A percentile compares a stretch with the other conserved stretches of the same genome.
phyloP scores from a whole-genome alignment of 2,888 invertebrate genomes.

The Liodrosophila aerea region DNA sequence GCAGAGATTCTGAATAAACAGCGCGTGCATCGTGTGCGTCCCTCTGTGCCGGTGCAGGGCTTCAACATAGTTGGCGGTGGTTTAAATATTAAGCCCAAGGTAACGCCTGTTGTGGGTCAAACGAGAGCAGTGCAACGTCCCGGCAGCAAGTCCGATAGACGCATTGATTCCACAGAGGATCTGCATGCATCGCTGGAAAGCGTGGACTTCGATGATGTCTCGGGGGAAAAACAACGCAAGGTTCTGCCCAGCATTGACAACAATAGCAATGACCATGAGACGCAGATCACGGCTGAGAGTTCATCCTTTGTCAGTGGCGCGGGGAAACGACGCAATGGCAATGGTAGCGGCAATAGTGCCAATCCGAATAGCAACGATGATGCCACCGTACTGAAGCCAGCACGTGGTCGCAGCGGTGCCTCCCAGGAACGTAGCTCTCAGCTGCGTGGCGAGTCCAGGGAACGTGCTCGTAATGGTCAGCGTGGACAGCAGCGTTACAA shows the following conservation, averaged over 20 bases:
- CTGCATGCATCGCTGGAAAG: constrained; percentile 77
- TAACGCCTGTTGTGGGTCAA: constrained; percentile 53
- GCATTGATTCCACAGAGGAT: constrained; percentile 80
- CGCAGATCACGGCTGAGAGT: constrained; percentile 86
- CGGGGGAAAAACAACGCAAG: constrained; percentile 77
- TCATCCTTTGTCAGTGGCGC: constrained; percentile 86
- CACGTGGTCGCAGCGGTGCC: constrained; percentile 34
- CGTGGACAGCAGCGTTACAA: constrained; percentile 75
- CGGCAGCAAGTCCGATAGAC: constrained; percentile 69
- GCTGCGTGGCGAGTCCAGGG: constrained; percentile 46
- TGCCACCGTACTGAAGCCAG: constrained; percentile 47
- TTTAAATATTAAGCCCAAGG: constrained; percentile 75
- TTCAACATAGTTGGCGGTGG: constrained; percentile 80
- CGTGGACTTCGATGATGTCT: constrained; percentile 81
- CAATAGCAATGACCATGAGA: constrained; percentile 76
- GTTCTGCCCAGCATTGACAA: constrained; percentile 72
- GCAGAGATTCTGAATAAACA: constrained; percentile 86
- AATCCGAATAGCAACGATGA: constrained; percentile 50
- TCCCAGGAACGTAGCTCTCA: constrained; percentile 54
- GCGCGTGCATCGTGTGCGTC: constrained; percentile 75
- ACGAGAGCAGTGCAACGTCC: constrained; percentile 28
- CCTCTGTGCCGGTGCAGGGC: constrained; percentile 79
- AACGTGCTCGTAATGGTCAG: constrained; percentile 68
- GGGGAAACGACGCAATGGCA: constrained; percentile 62
- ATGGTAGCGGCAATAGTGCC: constrained; percentile 38